Conservation (phyloP, 2,888 invertebrate genomes). For the Limnephilus lunatus region DNA sequence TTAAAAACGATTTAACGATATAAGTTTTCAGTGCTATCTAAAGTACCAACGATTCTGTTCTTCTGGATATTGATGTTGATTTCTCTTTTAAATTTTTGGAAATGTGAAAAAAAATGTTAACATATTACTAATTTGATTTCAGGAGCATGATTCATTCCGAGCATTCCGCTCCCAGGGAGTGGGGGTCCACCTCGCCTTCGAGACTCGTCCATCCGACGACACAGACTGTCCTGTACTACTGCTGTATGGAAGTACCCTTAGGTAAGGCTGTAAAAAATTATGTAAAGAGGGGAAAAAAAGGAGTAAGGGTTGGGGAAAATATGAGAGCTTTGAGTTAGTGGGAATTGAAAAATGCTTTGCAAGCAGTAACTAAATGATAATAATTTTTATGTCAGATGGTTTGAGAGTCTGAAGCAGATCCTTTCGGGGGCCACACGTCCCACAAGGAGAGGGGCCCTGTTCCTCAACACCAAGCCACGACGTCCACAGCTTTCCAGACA, state of each 20-base stretch:
- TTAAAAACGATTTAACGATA: too few species aligned
- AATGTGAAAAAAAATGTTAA: neutral
- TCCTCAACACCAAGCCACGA: slow-evolving; percentile 88
- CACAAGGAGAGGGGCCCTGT: slow-evolving; percentile 92
- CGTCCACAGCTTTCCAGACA: slow-evolving; percentile 96
- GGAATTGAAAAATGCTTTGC: too few species aligned
- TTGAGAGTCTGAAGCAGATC: slow-evolving; percentile 95
- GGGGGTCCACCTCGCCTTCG: slow-evolving; percentile 74
- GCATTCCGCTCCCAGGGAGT: slow-evolving; percentile 86
- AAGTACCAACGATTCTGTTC: neutral
- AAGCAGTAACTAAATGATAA: neutral
- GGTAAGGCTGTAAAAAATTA: slow-evolving; percentile 70
- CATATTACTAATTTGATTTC: slow-evolving; percentile 65
- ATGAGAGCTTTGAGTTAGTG: too few species aligned
- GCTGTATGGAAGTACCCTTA: slow-evolving; percentile 94
- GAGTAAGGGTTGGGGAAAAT: neutral
- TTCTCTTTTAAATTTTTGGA: neutral
- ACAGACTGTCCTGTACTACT: slow-evolving; percentile 84
- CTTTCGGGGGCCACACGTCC: slow-evolving; percentile 96
- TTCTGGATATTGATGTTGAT: neutral
- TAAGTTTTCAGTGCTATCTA: neutral
- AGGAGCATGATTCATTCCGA: slow-evolving; percentile 96
- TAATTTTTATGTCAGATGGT: slow-evolving; percentile 82
- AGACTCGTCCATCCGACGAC: slow-evolving; percentile 75
- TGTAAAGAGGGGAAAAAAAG: neutral